Evolutionary conservation across 2,888 invertebrate genomes (phyloP).

Genomic region (Bellardia pandia): DNA sequence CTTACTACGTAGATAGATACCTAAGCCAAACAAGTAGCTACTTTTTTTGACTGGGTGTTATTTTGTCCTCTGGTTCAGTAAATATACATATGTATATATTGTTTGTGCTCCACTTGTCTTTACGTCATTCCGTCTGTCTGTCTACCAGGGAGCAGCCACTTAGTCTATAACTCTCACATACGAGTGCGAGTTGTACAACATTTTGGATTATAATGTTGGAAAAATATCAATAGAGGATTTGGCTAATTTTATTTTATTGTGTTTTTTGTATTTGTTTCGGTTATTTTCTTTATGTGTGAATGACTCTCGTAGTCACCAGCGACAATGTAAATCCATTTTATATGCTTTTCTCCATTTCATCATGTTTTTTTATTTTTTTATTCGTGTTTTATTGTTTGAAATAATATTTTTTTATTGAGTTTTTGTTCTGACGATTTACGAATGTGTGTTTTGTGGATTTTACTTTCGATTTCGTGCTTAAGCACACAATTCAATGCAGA

Average conservation of each 20-base stretch:
- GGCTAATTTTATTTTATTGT: background rate
- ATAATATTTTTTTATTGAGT: constrained; percentile 22
- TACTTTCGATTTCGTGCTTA: constrained; percentile 13
- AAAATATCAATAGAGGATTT: constrained; percentile 56
- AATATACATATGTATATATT: background rate
- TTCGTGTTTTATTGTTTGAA: constrained; percentile 32
- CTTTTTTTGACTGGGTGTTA: background rate
- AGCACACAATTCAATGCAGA: constrained; percentile 18
- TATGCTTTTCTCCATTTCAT: constrained; percentile 24
- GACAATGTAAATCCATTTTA: constrained; percentile 37
- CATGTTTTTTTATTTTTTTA: background rate
- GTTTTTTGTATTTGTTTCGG: background rate
- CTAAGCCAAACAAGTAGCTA: background rate
- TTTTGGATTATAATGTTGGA: constrained; percentile 46
- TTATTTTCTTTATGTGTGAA: constrained; percentile 36
- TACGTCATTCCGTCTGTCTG: constrained; percentile 7
- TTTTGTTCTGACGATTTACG: background rate
- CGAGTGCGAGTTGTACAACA: constrained; percentile 27
- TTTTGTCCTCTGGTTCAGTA: background rate
- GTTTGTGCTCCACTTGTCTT: constrained; percentile 29
- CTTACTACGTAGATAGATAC: background rate
- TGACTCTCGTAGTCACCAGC: constrained; percentile 14
- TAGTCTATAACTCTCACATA: constrained; percentile 3
- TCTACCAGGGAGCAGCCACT: constrained; percentile 1
- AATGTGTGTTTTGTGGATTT: constrained; percentile 31